A percentile compares a stretch with the other conserved stretches of the same genome.
These are phyloP conservation scores for Apeira syringaria DNA, from an alignment of 2,888 invertebrate genomes.

Conservation along the genomic window DNA sequence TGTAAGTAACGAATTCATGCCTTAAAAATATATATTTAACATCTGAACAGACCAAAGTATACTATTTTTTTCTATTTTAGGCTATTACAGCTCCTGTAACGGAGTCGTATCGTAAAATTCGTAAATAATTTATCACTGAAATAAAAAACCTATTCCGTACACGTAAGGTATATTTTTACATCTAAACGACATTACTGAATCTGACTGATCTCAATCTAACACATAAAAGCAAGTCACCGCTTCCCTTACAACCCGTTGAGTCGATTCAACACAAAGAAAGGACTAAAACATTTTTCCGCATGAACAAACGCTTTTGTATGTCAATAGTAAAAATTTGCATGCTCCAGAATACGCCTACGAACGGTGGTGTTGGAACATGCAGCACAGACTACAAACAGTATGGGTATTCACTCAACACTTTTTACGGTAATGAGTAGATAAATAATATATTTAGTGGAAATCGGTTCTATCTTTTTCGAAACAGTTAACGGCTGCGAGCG, in stretches of 20 bases:
- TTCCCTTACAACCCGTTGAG: conserved; percentile 20
- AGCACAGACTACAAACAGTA: conserved; percentile 2
- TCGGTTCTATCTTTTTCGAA: too few species aligned
- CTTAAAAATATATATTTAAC: too few species aligned
- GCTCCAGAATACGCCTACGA: conserved; percentile 37
- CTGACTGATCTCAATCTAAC: conserved; percentile 22
- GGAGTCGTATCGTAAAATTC: too few species aligned
- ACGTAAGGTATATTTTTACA: neutral
- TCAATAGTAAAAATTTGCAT: conserved; percentile 29
- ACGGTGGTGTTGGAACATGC: conserved; percentile 9
- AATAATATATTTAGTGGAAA: too few species aligned
- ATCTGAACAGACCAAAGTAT: too few species aligned
- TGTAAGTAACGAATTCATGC: too few species aligned
- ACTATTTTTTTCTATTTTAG: too few species aligned
- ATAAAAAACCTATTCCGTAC: neutral
- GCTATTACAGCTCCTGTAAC: too few species aligned
- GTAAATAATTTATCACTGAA: neutral
- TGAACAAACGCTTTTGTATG: conserved; percentile 21
- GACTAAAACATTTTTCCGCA: conserved; percentile 24
- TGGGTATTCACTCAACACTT: neutral
- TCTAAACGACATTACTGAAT: conserved; percentile 17
- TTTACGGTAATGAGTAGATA: too few species aligned
- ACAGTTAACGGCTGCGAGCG: too few species aligned
- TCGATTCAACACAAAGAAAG: conserved; percentile 22
- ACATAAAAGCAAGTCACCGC: conserved; percentile 21